Base-by-base conservation (phyloP, 2,113 vertebrate genomes). In the Dissostichus mawsoni region DNA sequence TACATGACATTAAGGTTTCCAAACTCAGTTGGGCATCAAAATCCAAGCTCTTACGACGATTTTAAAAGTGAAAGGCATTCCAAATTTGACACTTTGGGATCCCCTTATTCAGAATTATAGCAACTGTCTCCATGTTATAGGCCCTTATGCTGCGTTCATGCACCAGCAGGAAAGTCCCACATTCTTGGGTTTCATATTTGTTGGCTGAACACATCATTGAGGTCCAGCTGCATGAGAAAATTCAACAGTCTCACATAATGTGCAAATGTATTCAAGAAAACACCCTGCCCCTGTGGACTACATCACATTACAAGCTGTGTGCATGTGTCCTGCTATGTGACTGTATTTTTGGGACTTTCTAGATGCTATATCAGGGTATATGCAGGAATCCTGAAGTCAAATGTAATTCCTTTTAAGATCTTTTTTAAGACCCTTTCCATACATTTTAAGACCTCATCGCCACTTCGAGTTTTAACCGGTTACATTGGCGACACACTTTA, bases 111-210 rank as follows among this genome's bases (percentile, higher is more conserved):
- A 45, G 16, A 69, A 16, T 44, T 4, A 36, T 17, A 29, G 3
- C 29, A 29, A 29, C 3, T 23, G n/a, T 7, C 50, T 41, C 20
- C 7, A 59, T 33, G 17, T 48, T 72, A 51, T n/a, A 51, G 62
- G 36, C 13, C 25, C 14, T 45, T 61, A 48, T 2, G 10, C 14
- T 63, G 33, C 20, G 4, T 45, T 76, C 25, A 29, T 18, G 1
- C 13, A 4, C 17, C 16, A 25, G 29, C 25, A 57, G 72, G 58
- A 73, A 76, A 82, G 67, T 50, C 75, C 84, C 74, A 63, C 18
- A 47, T 14, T 47, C 12, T 9, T 11, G n/a, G 2, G 76, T 55
- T 50, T 3, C 11, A 23, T 29, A 53, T 25, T 16, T 64, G 51
- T 36, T 53, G 57, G 9, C 52, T 71, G 12, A 69, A 51, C 72